Base-by-base conservation (phyloP, 2,888 invertebrate species). In the Agriopis aurantiaria region DNA sequence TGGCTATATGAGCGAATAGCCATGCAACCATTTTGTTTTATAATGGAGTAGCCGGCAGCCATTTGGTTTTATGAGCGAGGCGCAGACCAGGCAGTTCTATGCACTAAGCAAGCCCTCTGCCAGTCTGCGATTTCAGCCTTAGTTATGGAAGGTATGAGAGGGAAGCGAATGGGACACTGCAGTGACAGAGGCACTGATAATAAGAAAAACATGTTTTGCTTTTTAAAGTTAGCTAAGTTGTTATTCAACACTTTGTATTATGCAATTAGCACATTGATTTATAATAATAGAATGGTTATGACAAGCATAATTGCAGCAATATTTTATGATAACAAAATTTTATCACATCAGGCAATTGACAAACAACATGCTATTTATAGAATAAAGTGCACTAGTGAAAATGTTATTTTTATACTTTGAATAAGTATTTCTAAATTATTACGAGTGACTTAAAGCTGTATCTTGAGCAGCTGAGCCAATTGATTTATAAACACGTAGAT, bases 321-420 rank as follows among this genome's bases (percentile, higher is more conserved):
- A 69, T 69, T 69, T 68, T 43, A 59, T 53, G 60, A 68, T 66
- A 66, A 64, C 57, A 49, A 53, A 49, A 71, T 33, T 33, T 33
- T 33, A 60, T 46, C 60, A 55, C 46, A 43, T 0, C 46, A 60
- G 8, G 17, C n/a, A n/a, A 10, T 43, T 57, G 43, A 57, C 43
- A 57, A 57, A 57, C 56, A 57, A 57, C 56, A 10, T 57, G 56
- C 43, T 57, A 57, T 10, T 57, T 43, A 57, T 45, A 14, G 43
- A 57, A 17, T 17, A 43, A 43, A 43, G 17, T n/a, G 6, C 43
- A 56, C 8, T 12, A 43, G 12, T 56, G 41, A 11, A 11, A 55
- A 55, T 41, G 11, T 41, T 41, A 40, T 12, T 41, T 45, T 12
- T n/a, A 23, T 58, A 45, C 11, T 58, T 49, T 8, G 49, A 33